Percentiles rank a stretch among this genome's conserved stretches.
Conservation (phyloP, 1,140 invertebrate species). For the Portunus trituberculatus region DNA sequence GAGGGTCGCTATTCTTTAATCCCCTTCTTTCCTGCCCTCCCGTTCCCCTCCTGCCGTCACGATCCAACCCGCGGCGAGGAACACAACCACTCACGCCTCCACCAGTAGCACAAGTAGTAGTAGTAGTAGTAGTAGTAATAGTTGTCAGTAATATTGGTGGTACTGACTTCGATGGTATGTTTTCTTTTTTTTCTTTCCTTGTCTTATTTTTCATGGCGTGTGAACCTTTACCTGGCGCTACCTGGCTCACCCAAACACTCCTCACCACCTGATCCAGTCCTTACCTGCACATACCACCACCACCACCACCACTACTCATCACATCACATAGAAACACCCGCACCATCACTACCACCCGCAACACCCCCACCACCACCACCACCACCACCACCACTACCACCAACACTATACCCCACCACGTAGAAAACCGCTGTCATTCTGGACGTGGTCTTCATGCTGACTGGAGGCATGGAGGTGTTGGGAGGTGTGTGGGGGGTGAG, state of each 20-base stretch:
- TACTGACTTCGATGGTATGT: too few species aligned
- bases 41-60: not conserved
- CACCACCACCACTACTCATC: not conserved
- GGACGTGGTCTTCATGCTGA: constrained; percentile 17
- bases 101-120: too few species aligned
- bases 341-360: too few species aligned
- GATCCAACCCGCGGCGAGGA: too few species aligned
- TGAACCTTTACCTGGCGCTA: not conserved
- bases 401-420: not conserved
- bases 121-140: too few species aligned
- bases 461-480: not conserved
- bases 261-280: not conserved
- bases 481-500: not conserved
- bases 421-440: constrained; percentile 49
- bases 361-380: not conserved
- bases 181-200: not conserved
- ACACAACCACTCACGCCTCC: too few species aligned
- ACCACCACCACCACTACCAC: not conserved
- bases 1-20: not conserved
- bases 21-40: not conserved
- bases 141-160: too few species aligned
- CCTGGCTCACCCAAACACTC: too few species aligned
- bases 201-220: too few species aligned
- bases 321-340: too few species aligned
- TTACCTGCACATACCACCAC: not conserved